Conservation (phyloP, 2,888 invertebrate genomes). For the Acrobasis suavella region DNA sequence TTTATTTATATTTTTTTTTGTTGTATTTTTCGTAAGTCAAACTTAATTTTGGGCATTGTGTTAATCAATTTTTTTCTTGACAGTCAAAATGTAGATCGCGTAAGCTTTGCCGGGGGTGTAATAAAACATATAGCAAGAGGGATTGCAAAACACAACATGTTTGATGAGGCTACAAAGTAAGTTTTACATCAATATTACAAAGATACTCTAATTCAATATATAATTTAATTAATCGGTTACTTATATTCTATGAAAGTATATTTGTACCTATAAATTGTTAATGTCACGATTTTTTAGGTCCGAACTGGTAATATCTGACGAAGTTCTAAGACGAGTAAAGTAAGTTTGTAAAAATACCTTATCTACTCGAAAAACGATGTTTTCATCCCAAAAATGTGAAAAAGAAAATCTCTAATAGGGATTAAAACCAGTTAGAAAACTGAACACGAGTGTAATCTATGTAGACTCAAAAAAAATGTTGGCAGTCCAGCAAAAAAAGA, state of each 20-base stretch:
- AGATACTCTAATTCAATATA: no score
- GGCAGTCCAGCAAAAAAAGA: no score
- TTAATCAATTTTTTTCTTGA: conserved; percentile 25
- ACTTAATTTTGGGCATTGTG: neutral
- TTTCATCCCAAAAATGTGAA: no score
- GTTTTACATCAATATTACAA: no score
- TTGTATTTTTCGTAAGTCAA: neutral
- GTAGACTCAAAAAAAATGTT: no score
- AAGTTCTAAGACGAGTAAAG: conserved; percentile 52
- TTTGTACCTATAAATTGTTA: neutral
- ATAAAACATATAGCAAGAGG: conserved; percentile 54
- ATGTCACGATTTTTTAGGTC: conserved; percentile 19
- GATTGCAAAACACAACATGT: conserved; percentile 42
- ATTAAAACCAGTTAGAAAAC: no score
- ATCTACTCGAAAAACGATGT: no score
- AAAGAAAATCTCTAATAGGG: no score
- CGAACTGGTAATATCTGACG: conserved; percentile 49
- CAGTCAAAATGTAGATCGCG: conserved; percentile 54
- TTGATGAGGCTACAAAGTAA: conserved; percentile 30
- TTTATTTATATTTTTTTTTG: conserved; percentile 5
- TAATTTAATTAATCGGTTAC: no score
- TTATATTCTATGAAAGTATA: no score
- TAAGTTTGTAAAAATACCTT: conserved; percentile 31
- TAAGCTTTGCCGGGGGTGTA: conserved; percentile 63
- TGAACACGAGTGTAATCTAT: no score